Evolutionary conservation across 2,888 invertebrate genomes (phyloP).

Genomic region (Caenorhabditis sp.): DNA sequence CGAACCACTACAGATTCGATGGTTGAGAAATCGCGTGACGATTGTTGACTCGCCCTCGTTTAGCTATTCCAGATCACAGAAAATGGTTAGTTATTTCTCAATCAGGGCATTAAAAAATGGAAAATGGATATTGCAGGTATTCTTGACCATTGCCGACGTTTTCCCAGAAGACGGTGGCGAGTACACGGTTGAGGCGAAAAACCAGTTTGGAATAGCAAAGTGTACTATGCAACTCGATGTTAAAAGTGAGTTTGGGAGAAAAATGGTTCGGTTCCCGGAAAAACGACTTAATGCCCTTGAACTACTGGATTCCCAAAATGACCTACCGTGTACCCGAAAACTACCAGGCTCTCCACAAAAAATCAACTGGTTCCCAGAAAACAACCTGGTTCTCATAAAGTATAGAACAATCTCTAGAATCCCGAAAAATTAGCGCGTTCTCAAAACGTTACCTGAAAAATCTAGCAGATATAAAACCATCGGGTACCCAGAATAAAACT

Average conservation of each 20-base stretch:
- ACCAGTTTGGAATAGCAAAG: conserved; percentile 50
- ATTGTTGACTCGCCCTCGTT: conserved; percentile 62
- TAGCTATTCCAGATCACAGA: conserved; percentile 46
- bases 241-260: conserved; percentile 45
- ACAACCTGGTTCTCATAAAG: no score
- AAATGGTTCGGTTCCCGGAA: no score
- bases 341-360: no score
- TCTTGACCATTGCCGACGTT: conserved; percentile 66
- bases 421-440: no score
- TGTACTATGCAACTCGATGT: conserved; percentile 55
- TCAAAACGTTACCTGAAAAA: no score
- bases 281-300: no score
- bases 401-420: no score
- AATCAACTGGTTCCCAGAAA: no score
- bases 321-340: no score
- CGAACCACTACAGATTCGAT: conserved; percentile 66
- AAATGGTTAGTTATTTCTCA: conserved; percentile 21
- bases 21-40: conserved; percentile 65
- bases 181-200: conserved; percentile 73
- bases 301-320: no score
- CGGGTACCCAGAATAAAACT: no score
- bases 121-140: conserved; percentile 27
- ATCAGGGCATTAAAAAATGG: neutral
- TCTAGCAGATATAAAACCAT: no score
- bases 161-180: conserved; percentile 74